phyloP scores from a whole-genome alignment of 2,113 vertebrate genomes.

The Zosterops borbonicus region DNA sequence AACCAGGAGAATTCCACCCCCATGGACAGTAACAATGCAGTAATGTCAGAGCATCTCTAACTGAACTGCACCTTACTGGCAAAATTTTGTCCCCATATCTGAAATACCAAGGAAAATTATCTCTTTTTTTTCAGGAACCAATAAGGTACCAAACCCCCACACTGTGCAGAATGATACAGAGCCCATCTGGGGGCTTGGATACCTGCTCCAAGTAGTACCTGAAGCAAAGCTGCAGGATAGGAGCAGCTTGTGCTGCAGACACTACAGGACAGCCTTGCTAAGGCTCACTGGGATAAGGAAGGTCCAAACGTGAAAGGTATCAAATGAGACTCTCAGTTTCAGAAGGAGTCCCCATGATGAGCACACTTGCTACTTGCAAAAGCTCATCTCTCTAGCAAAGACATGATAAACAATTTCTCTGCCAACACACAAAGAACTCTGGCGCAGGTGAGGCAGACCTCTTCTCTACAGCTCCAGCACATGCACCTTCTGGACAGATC shows the following conservation, averaged over 20 bases:
- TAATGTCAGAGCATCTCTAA: too few species aligned
- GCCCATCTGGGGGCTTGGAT: background rate
- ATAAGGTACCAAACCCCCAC: background rate
- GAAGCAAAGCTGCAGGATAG: background rate
- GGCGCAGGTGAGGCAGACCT: background rate
- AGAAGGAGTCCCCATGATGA: background rate
- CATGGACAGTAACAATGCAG: too few species aligned
- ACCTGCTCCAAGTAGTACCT: background rate
- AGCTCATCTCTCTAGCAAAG: background rate
- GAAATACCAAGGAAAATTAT: too few species aligned
- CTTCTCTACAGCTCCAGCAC: background rate
- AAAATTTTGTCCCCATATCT: too few species aligned
- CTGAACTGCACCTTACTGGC: too few species aligned
- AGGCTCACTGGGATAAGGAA: background rate
- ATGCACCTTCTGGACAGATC: background rate
- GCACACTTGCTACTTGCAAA: background rate
- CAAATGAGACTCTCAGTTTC: background rate
- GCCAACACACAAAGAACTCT: fast-evolving
- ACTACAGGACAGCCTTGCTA: background rate
- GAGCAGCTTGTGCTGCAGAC: background rate
- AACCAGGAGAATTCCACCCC: too few species aligned
- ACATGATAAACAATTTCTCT: background rate
- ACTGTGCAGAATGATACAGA: background rate
- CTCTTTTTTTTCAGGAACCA: background rate
- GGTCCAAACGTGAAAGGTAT: background rate